Evolutionary conservation across 1,140 invertebrate genomes (phyloP).

Genomic region (Philotrypesis tridentata): DNA sequence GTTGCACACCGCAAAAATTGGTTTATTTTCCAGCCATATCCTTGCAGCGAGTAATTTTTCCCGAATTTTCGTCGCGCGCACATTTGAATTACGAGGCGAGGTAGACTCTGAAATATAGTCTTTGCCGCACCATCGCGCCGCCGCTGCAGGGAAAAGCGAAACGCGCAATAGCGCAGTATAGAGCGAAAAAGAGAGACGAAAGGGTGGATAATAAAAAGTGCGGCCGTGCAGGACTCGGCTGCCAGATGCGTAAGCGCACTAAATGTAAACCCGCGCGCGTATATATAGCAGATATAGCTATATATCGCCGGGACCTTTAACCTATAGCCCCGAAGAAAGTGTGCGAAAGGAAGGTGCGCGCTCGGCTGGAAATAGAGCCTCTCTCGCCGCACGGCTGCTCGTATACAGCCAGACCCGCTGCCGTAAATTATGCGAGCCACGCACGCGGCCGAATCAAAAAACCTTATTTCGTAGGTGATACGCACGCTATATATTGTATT

Average conservation of each 20-base stretch:
- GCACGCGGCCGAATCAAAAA: background rate
- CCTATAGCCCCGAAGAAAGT: background rate
- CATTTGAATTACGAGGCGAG: background rate
- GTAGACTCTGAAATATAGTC: background rate
- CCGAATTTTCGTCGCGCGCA: background rate
- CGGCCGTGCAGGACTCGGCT: background rate
- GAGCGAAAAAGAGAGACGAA: background rate
- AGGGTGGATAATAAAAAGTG: background rate
- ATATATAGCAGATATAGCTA: too few species aligned
- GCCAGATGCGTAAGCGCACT: background rate
- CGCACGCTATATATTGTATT: too few species aligned
- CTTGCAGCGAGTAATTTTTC: background rate
- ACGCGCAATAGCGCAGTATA: background rate
- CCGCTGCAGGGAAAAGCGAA: background rate
- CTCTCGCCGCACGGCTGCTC: too few species aligned
- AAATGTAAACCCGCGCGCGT: background rate
- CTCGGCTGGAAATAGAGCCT: background rate
- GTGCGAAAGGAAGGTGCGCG: background rate
- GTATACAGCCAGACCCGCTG: background rate
- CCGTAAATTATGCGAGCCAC: background rate
- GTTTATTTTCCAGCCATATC: too few species aligned
- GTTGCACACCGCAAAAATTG: too few species aligned
- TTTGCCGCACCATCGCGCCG: too few species aligned
- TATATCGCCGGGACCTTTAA: background rate
- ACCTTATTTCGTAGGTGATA: background rate